Evolutionary conservation across 2,888 invertebrate species (phyloP), one percentile per base, ranked within the genome.

Genomic region (Phyllotreta striolata): DNA sequence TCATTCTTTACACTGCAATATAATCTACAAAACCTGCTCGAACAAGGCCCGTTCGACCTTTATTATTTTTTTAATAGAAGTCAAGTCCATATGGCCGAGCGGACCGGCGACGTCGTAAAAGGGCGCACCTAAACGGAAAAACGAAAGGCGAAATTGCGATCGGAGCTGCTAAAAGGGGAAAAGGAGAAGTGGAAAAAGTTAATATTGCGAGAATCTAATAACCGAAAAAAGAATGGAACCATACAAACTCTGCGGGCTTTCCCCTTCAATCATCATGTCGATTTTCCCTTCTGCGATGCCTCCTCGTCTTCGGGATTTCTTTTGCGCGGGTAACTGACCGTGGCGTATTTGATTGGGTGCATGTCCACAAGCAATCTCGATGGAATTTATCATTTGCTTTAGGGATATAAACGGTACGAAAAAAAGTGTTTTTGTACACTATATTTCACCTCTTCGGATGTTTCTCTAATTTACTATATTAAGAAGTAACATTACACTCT

Each of bases 271-370:
- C 59, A 59, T 49, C 60, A 60, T 49, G 52, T 54, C 60, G 59
- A 63, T 59, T 63, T 63, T 55, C 64, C 52, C 62, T 65, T 66
- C 54, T 59, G 56, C 59, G 63, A 62, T 63, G 59, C 51, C 14
- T 60, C 37, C 44, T 52, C 60, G 58, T 39, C 35, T 40, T 39
- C 46, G 66, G 66, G 63, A 66, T 61, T 64, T 56, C 43, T 61
- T 60, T 54, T 58, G 52, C 60, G 64, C 55, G 57, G 56, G 66
- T 68, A 68, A 68, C 68, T 68, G 68, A 68, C 68, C 68, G 64
- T 62, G 68, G 56, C 55, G 57, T 57, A 62, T 55, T 55, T 61
- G 58, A 68, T 68, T 51, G 35, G 59, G 40, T 59, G 59, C 59
- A 59, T 59, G 43, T 35, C n/a, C 49, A 49, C 49, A 24, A 24